phyloP scores from a whole-genome alignment of 2,113 vertebrate species.

The Nettapus auritus region DNA sequence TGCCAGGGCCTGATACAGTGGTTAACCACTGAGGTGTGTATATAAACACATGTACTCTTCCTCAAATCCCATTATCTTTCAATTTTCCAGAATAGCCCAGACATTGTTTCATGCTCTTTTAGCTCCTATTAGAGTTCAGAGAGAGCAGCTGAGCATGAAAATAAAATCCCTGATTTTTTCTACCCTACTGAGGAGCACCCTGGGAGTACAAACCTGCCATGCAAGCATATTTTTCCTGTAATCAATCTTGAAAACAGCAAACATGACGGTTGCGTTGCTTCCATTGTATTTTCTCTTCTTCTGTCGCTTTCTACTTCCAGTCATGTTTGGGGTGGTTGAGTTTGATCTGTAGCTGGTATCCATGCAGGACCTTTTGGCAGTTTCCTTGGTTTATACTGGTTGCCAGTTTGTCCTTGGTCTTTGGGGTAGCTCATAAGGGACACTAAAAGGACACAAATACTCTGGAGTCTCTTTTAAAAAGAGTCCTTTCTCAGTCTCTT shows the following conservation, averaged over 20 bases:
- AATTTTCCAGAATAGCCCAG: background rate
- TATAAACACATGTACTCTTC: background rate
- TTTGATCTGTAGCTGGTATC: background rate
- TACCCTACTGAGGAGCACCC: background rate
- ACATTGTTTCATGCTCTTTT: constrained; percentile 5
- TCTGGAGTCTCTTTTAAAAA: background rate
- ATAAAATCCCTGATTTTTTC: background rate
- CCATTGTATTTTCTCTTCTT: background rate
- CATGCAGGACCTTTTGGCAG: background rate
- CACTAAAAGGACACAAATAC: background rate
- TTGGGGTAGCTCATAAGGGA: background rate
- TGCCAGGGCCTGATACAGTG: background rate
- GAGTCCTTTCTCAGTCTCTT: background rate
- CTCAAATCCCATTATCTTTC: background rate
- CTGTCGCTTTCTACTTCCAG: background rate
- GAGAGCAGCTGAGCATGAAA: background rate
- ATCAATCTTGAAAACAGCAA: background rate
- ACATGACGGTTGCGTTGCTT: background rate
- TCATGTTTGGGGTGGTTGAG: background rate
- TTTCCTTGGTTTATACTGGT: background rate
- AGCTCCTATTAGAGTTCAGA: background rate
- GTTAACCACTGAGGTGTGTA: background rate
- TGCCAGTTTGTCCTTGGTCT: background rate
- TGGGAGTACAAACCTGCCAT: background rate
- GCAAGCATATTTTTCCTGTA: rapidly evolving